phyloP scores from a whole-genome alignment of 2,797 vertebrate species.

The Hippoglossus hippoglossus region DNA sequence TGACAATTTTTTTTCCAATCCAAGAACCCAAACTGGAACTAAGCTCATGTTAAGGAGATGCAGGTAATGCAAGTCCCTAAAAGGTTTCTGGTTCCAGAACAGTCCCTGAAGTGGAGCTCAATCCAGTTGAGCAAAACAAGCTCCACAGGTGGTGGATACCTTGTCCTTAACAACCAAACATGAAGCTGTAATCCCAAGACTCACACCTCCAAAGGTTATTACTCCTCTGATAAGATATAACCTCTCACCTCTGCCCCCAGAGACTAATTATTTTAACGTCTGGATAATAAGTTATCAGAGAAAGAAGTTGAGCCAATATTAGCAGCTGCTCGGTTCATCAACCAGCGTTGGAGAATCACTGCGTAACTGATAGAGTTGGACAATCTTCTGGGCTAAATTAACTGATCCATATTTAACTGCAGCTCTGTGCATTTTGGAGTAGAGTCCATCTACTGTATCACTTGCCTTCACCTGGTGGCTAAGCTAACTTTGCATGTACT shows the following conservation, averaged over 20 bases:
- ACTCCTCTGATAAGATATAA: conserved; percentile 14
- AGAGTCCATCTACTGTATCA: no score
- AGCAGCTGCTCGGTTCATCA: not conserved
- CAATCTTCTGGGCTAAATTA: no score
- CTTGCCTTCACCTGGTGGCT: no score
- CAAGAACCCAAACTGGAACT: not conserved
- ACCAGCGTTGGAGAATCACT: not conserved
- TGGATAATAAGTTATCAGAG: not conserved
- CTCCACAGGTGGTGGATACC: conserved; percentile 37
- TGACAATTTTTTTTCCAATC: no score
- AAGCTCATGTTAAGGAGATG: not conserved
- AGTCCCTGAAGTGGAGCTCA: not conserved
- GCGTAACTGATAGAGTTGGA: not conserved
- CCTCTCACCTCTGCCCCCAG: conserved; percentile 35
- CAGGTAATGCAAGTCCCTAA: not conserved
- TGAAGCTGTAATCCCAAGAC: conserved; percentile 60
- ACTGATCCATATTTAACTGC: no score
- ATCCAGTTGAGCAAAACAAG: conserved; percentile 33
- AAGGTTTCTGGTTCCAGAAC: conserved; percentile 2
- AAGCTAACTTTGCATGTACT: no score
- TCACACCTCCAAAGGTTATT: conserved; percentile 54
- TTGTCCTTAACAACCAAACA: conserved; percentile 59
- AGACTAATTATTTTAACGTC: conserved; percentile 56
- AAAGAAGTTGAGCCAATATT: not conserved
- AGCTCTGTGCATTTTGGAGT: no score